Evolutionary conservation across 2,888 invertebrate genomes (phyloP), one percentile per base, ranked within the genome.

Genomic region (Timema podura): DNA sequence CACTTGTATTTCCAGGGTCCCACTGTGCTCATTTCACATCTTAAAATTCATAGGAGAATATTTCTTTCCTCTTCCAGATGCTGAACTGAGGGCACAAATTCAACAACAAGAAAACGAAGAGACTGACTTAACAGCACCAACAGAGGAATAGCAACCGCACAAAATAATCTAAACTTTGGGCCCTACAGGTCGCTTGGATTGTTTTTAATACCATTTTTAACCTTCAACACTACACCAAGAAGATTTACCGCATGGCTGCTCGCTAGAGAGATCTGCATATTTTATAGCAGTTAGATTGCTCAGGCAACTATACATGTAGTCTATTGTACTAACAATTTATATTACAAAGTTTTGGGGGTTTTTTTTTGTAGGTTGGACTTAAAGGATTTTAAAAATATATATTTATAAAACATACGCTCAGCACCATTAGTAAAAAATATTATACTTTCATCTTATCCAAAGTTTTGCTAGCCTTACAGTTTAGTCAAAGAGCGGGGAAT

Each of bases 31-130:
- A 30, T 2, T 2, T 30, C 30, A 30, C 30, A 30, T 30, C 30
- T 30, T 30, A 30, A 30, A 30, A 30, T 30, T 3, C 30, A 30
- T 30, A 30, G 30, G 30, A 30, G 30, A 30, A 30, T 30, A 30
- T 30, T 30, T 30, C 30, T 30, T 30, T 30, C 3, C 1, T 30
- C 30, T 30, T 30, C 16, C 66, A 74, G 74, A 74, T 65, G 72
- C 74, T 15, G 74, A 74, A 54, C 57, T 68, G n/a, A 67, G 74
- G 30, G 73, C 74, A 6, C 68, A 57, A 51, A 65, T 68, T 30
- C 71, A 69, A 47, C 71, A 71, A 44, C 68, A 72, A 30, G 49
- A 70, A 44, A 51, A 54, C n/a, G 68, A 69, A 8, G 73, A 69
- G 15, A 48, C 51, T n/a, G 69, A 71, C 11, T 69, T 68, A 48